These are phyloP conservation scores for Brienomyrus longianalis DNA, from an alignment of 2,113 vertebrate genomes.

Conservation along the genomic window DNA sequence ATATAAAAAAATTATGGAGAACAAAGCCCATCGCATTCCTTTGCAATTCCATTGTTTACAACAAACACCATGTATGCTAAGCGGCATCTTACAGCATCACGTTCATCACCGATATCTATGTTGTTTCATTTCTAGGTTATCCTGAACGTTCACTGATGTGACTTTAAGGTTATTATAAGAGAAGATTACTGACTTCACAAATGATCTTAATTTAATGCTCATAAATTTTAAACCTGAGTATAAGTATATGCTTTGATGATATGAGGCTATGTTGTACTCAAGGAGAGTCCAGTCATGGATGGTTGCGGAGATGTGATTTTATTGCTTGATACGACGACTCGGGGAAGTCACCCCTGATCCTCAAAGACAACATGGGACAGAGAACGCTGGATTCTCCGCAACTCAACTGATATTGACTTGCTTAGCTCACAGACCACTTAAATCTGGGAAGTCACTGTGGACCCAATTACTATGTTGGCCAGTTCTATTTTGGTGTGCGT, in stretches of 20 bases:
- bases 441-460: constrained; percentile 4
- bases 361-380: background rate
- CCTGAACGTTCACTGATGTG: background rate
- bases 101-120: background rate
- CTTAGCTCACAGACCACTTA: constrained; percentile 3
- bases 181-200: background rate
- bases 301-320: background rate
- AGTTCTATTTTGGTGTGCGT: constrained; percentile 5
- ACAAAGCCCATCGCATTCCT: background rate
- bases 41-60: background rate
- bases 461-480: constrained; percentile 15
- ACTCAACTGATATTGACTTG: background rate
- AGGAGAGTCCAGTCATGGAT: background rate
- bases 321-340: background rate
- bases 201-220: background rate
- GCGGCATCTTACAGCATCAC: background rate
- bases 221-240: background rate
- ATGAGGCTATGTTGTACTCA: background rate
- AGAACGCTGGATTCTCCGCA: background rate
- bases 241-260: constrained; percentile 31
- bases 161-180: background rate
- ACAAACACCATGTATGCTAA: background rate
- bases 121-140: background rate
- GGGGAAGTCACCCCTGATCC: background rate
- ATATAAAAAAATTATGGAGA: background rate